Evolutionary conservation across 2,888 invertebrate genomes (phyloP).

Genomic region (Acheta domesticus): DNA sequence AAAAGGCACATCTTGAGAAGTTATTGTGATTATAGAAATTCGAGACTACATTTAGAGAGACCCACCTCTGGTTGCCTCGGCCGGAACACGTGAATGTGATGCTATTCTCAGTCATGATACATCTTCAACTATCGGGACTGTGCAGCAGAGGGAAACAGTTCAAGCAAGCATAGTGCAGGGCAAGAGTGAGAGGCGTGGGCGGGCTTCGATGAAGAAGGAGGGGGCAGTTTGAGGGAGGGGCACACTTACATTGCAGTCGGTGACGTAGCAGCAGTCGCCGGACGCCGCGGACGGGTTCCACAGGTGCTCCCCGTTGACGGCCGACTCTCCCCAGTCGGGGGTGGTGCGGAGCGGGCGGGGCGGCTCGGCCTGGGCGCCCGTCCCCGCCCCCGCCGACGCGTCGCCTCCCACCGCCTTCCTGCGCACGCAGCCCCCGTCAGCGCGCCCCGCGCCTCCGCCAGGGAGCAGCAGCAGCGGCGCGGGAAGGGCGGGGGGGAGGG

Average conservation of each 20-base stretch:
- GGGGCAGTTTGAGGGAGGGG: too few species aligned
- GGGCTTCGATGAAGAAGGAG: too few species aligned
- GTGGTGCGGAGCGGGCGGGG: slow-evolving; percentile 67
- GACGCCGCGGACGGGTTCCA: slow-evolving; percentile 91
- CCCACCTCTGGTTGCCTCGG: too few species aligned
- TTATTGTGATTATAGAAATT: too few species aligned
- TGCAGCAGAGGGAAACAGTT: too few species aligned
- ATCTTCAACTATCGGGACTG: too few species aligned
- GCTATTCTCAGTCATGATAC: too few species aligned
- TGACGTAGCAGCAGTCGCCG: slow-evolving; percentile 90
- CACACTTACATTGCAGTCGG: slow-evolving; percentile 62
- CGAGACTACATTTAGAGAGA: too few species aligned
- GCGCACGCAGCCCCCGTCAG: not conserved
- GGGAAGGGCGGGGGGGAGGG: not conserved
- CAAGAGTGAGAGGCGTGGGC: too few species aligned
- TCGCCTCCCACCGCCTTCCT: slow-evolving; percentile 30
- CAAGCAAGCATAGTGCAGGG: too few species aligned
- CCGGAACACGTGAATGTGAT: too few species aligned
- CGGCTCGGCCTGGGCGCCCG: not conserved
- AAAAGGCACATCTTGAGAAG: too few species aligned
- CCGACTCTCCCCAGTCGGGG: slow-evolving; percentile 82
- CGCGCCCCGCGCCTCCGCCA: not conserved
- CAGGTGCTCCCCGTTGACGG: slow-evolving; percentile 88
- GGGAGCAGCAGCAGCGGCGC: not conserved
- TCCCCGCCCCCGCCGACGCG: not conserved